Conservation (phyloP, 2,888 invertebrate genomes). For the Acanthacorydalis orientalis region DNA sequence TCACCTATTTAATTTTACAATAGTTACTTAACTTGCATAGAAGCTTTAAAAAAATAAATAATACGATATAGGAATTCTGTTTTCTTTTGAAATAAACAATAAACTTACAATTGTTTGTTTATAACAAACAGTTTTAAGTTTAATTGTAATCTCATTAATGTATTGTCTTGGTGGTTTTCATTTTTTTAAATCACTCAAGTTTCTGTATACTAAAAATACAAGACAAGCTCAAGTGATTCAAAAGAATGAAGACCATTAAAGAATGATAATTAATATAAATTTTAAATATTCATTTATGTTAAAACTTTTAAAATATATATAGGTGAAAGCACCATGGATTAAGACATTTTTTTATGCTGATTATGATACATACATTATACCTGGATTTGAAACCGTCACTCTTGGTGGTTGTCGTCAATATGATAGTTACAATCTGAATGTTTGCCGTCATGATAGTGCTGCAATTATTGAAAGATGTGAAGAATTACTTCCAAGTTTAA, state of each 20-base stretch:
- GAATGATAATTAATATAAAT: too few relatives aligned
- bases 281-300: too few relatives aligned
- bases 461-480: slow-evolving; percentile 67
- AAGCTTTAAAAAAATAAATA: background rate
- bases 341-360: slow-evolving; percentile 79
- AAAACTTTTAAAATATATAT: slow-evolving; percentile 5
- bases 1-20: background rate
- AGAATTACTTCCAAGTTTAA: slow-evolving; percentile 52
- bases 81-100: background rate
- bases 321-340: slow-evolving; percentile 75
- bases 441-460: slow-evolving; percentile 54
- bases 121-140: background rate
- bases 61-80: background rate
- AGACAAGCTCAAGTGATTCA: background rate
- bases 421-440: slow-evolving; percentile 50
- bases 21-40: background rate
- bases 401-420: slow-evolving; percentile 76
- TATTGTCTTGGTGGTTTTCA: too few relatives aligned
- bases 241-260: background rate
- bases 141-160: background rate
- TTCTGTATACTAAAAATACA: background rate
- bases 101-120: background rate
- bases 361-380: slow-evolving; percentile 72
- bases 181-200: background rate
- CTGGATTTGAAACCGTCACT: slow-evolving; percentile 54